Evolutionary conservation across 2,888 invertebrate species (phyloP), one percentile per base, ranked within the genome.

Genomic region (Thera britannica): DNA sequence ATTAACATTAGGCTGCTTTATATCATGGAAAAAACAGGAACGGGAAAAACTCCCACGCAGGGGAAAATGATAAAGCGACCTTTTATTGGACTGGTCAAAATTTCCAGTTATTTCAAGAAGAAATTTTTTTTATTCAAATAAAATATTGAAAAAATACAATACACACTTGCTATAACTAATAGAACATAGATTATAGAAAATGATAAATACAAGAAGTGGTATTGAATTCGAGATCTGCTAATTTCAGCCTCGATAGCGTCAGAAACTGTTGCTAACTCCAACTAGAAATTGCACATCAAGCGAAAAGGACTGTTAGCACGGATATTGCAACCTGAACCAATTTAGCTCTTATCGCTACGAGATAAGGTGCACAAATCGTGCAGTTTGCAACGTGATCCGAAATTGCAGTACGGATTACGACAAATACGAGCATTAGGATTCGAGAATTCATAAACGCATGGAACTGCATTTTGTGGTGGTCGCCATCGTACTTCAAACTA

Each of bases 231-330:
- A 23, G 23, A 23, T 23, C 23, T 23, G 23, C 23, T 23, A 23
- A 23, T 23, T 23, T 23, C 23, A 23, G 23, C 23, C 8, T 23
- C 8, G 52, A 54, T 54, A 6, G 35, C 23, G 34, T 35, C 9
- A 55, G 7, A 38, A 56, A 56, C 38, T 56, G n/a, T 38, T 56
- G 55, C 38, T 56, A 38, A 38, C 6, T 8, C 38, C 65, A 58
- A 46, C 23, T 54, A 54, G 58, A 48, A 38, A 57, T 57, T 62
- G 63, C 62, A 49, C 58, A 68, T 66, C 66, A 70, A 63, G 60
- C 67, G 52, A 64, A 64, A 58, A 52, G 64, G 58, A 52, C 52
- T 52, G 60, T 60, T 60, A 60, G 60, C 60, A 52, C 23, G 38
- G 60, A 60, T 44, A 52, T 52, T 41, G n/a, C 48, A 5, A 34